Evolutionary conservation across 2,888 invertebrate genomes (phyloP), one percentile per base, ranked within the genome.

Genomic region (Netelia fuscicornis): DNA sequence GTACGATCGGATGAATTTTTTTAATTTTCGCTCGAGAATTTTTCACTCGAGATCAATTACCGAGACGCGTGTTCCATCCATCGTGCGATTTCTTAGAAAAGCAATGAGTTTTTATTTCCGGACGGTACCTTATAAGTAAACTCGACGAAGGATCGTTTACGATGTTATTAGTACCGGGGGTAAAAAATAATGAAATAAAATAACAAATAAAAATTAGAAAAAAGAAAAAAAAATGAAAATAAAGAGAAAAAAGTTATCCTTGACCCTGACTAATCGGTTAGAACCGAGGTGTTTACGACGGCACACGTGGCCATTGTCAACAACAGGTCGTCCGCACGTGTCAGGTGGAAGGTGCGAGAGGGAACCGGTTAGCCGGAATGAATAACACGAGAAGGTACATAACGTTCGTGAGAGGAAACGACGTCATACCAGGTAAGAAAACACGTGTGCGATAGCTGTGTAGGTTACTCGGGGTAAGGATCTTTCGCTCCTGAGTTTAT

Each of bases 321-420:
- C 71, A 76, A 48, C 70, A 76, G 67, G 76, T 54, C 52, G 64
- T 54, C 65, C 54, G 79, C 70, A 62, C 74, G 25, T 23, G 72
- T 72, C 84, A 67, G 44, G 60, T 60, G 56, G 58, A 76, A 80
- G 48, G 71, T 54, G 30, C 58, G 72, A 76, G 42, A 80, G 71
- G 71, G 44, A 81, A 84, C 84, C 84, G 84, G 84, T 84, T 81
- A 20, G 6, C 30, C 65, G 44, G 76, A 84, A 81, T 44, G 30
- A 72, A 84, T 71, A 76, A 48, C 48, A 42, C 44, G 9, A 70
- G 48, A 74, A 74, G 68, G 62, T 75, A 20, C 17, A 23, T 20
- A 76, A 54, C 13, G 56, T 20, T 20, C 44, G 37, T 37, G 37
- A 37, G 54, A 56, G 42, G 20, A 72, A 72, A 25, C 48, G 23